Conservation (phyloP, 1,140 invertebrate species). For the Caerostris extrusa region DNA sequence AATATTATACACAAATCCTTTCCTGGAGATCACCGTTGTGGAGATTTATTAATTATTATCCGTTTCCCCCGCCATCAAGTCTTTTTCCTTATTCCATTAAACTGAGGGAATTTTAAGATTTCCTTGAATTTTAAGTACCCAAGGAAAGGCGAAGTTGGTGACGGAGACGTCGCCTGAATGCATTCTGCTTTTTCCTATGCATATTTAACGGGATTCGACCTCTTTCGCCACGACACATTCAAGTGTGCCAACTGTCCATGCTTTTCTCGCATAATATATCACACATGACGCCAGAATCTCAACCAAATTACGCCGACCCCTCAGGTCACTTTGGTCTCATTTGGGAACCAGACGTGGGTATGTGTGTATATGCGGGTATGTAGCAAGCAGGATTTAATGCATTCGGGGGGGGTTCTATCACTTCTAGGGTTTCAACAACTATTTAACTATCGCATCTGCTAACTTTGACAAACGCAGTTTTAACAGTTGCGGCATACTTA, state of each 20-base stretch:
- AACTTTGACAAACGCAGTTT: constrained; percentile 41
- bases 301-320: constrained; percentile 1
- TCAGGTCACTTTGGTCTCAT: neutral
- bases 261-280: constrained; percentile 23
- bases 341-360: neutral
- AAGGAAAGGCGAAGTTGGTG: neutral
- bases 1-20: neutral
- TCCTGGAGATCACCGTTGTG: neutral
- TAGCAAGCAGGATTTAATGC: neutral
- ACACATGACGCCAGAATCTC: constrained; percentile 20
- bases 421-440: constrained; percentile 26
- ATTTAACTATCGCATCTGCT: constrained; percentile 43
- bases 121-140: constrained; percentile 21
- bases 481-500: neutral
- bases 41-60: neutral
- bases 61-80: neutral
- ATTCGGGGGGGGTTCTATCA: neutral
- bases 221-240: neutral
- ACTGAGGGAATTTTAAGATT: constrained; percentile 27
- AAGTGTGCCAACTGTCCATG: constrained; percentile 35
- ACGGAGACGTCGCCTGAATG: neutral
- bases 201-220: constrained; percentile 19
- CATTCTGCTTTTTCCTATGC: neutral
- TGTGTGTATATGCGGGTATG: too few species aligned
- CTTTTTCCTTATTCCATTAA: constrained; percentile 40